phyloP scores from a whole-genome alignment of 1,140 invertebrate species.

The Drusus annulatus region DNA sequence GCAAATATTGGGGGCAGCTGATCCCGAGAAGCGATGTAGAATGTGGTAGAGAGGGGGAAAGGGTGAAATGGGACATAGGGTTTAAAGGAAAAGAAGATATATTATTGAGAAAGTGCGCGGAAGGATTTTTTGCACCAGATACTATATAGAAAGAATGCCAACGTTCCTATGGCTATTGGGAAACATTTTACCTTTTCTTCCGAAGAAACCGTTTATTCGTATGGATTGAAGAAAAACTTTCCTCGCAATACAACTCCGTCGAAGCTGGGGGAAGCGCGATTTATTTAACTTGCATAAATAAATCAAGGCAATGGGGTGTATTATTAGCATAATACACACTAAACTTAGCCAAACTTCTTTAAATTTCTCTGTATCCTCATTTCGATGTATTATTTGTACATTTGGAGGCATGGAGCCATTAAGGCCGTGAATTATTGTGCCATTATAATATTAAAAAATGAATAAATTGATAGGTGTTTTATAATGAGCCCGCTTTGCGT shows the following conservation, averaged over 20 bases:
- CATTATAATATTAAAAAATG: slow-evolving; percentile 26
- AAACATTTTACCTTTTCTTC: slow-evolving; percentile 28
- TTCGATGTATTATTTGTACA: slow-evolving; percentile 11
- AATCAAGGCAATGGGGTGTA: slow-evolving; percentile 19
- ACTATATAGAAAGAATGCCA: slow-evolving; percentile 56
- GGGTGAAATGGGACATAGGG: slow-evolving; percentile 19
- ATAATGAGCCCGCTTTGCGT: slow-evolving; percentile 21
- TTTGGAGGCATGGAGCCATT: slow-evolving; percentile 32
- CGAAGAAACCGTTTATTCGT: slow-evolving; percentile 39
- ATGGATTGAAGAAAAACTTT: slow-evolving; percentile 29
- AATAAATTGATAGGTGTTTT: slow-evolving; percentile 29
- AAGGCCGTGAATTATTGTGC: slow-evolving; percentile 22
- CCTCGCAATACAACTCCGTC: slow-evolving; percentile 14
- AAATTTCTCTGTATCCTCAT: slow-evolving; percentile 27
- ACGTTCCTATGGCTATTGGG: slow-evolving; percentile 42
- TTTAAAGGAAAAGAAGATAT: slow-evolving; percentile 54
- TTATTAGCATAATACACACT: slow-evolving; percentile 37
- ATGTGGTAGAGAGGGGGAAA: slow-evolving; percentile 4
- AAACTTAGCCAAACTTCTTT: slow-evolving; percentile 45
- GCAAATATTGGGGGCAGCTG: slow-evolving; percentile 32
- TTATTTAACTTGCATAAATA: slow-evolving; percentile 42
- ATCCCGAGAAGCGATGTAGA: slow-evolving; percentile 48
- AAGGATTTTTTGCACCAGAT: slow-evolving; percentile 55
- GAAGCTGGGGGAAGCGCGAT: slow-evolving; percentile 12
- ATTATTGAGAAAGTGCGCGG: slow-evolving; percentile 56